Evolutionary conservation across 2,113 vertebrate species (phyloP), one percentile per base, ranked within the genome.

Genomic region (Cervus canadensis): DNA sequence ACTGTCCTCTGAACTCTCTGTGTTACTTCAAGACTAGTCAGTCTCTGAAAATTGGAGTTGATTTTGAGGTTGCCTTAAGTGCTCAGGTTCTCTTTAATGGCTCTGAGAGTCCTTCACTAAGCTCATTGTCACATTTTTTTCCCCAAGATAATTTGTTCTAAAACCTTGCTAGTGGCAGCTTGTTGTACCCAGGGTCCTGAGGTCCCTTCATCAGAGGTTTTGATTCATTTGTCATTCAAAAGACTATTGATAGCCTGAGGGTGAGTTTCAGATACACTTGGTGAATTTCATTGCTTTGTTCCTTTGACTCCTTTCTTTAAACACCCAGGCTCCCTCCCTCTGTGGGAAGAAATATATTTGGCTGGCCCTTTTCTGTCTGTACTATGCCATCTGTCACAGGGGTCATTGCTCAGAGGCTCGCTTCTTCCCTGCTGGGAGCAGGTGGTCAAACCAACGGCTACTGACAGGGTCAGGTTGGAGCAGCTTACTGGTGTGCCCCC

Each of bases 331-430:
- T 85, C 88, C 82, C 83, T 94, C 67, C 90, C 91, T 93, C 45
- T 71, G 94, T 84, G 95, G 93, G 52, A 94, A 97, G 92, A 60
- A 76, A 3, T 96, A 92, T 96, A 95, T 97, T 95, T 98, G 98
- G 96, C 97, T 95, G 91, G 78, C 97, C 96, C 88, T 97, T 95
- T 96, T 98, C 86, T 94, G 60, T 98, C 86, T 96, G 85, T 87
- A 87, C 89, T 50, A 26, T 91, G 95, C 98, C 98, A 98, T 98
- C 98, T 98, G 98, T 98, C 97, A 87, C 82, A 97, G 89, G 97
- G 98, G 97, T 97, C 97, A 97, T 74, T 97, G 96, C 97, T 97
- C 86, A 89, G 94, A 98, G 88, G 60, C 91, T 97, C 79, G 43
- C 43, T 91, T 86, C 95, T 87, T 97, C 78, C 97, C 94, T 97